These are phyloP conservation scores for Hyperopisus bebe DNA, from an alignment of 2,113 vertebrate species.

Conservation along the genomic window DNA sequence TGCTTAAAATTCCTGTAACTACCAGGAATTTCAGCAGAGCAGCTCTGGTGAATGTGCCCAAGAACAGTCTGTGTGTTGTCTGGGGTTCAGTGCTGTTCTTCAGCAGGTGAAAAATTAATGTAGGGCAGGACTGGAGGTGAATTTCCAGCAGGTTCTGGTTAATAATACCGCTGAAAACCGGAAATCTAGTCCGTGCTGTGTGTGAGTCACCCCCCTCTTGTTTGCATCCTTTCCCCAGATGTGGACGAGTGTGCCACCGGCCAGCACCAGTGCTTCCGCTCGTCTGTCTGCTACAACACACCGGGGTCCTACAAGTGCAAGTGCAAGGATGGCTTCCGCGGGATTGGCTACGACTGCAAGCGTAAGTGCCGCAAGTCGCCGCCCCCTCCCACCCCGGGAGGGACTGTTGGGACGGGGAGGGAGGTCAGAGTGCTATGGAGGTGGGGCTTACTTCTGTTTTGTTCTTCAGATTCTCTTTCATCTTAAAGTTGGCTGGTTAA, in stretches of 20 bases:
- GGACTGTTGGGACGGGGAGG: not conserved
- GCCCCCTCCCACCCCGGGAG: not conserved
- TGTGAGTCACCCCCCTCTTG: not conserved
- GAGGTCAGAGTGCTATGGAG: not conserved
- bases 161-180: not conserved
- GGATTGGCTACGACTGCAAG: constrained; percentile 75
- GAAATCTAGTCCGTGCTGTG: not conserved
- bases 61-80: not conserved
- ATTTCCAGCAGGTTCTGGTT: not conserved
- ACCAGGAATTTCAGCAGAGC: not conserved
- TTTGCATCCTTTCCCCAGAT: constrained; percentile 58
- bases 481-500: constrained; percentile 27
- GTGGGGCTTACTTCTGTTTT: not conserved
- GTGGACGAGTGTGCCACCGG: constrained; percentile 82
- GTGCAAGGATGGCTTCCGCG: constrained; percentile 83
- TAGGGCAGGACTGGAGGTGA: not conserved
- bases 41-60: not conserved
- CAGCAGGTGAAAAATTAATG: not conserved
- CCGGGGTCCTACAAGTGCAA: constrained; percentile 90
- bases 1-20: not conserved
- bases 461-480: constrained; percentile 13
- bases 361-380: constrained; percentile 58
- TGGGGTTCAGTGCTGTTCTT: not conserved
- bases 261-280: constrained; percentile 71
- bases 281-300: constrained; percentile 81